Evolutionary conservation across 2,888 invertebrate species (phyloP), one percentile per base, ranked within the genome.

Genomic region (Ophonus ardosiacus): DNA sequence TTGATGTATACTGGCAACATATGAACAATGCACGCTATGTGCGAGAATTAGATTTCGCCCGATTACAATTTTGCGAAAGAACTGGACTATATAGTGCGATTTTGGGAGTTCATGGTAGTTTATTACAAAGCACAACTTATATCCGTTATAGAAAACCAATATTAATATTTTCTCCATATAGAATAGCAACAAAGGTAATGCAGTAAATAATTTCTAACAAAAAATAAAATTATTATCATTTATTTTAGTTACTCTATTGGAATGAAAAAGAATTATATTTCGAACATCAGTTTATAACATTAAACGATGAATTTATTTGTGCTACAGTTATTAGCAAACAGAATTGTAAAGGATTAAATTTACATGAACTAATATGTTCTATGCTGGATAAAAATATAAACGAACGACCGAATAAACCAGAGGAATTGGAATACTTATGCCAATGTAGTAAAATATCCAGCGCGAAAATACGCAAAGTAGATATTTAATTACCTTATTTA

Each of bases 11-110:
- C 89, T 91, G 96, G 3, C 92, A 93, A 13, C 97, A 97, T 90
- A 97, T 97, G 97, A 97, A 97, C 90, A 97, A 97, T 89, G 95
- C 96, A 0, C 93, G 96, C 2, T 97, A 96, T 88, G 91, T 96
- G 1, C 92, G 97, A 0, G 96, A 97, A 89, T 91, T 96, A 88
- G 97, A 97, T 90, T 96, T 97, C 89, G 96, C 95, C 0, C 92
- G 97, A 78, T 95, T 96, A 89, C 94, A 96, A 88, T 96, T 95
- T 90, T 96, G 95, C 88, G 95, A 95, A 83, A 92, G 95, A 71
- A 94, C 94, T 8, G 95, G 96, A 13, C 93, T 96, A 10, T 96
- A 94, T 87, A 91, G 90, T 7, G 94, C 93, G 86, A 93, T 96
- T 38, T 92, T 91, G 51, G 68, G 78, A n/a, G 80, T 80, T 17